Evolutionary conservation across 1,140 invertebrate species (phyloP), one percentile per base, ranked within the genome.

Genomic region (Holcopasites calliopsidis): DNA sequence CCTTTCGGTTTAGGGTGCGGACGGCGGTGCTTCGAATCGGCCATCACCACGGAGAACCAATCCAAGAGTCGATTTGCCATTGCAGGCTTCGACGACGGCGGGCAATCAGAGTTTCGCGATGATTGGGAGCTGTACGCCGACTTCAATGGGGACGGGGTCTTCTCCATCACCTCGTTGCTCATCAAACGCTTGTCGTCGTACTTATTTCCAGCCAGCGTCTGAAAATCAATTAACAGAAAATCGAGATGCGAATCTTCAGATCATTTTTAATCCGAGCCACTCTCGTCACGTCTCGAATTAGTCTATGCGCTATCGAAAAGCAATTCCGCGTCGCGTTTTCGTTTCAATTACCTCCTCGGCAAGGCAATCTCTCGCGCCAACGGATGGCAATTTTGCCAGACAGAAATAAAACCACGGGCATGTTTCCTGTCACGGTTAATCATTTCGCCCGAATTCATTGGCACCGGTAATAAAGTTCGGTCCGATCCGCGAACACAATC

Each of bases 21-120:
- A 72, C 92, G 90, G 58, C 92, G 90, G 68, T 93, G 90, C 84
- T 93, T 93, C 64, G 92, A 92, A 85, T 97, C 96, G 42, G 95
- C 94, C 96, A 97, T 97, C 50, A 98, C 95, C 61, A 98, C 96
- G 3, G 96, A 96, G 90, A 98, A 98, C 97, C 97, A 98, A 92
- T 98, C 97, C n/a, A 98, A 91, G 65, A 98, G 92, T 4, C 97
- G 94, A 92, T 97, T 95, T 10, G 97, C 97, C 95, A 98, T 97
- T 23, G 95, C 94, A 78, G 97, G 95, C 75, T 97, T 92, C 55
- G 96, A 95, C 66, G 94, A 92, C 33, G 93, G 91, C 61, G 93
- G 92, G 85, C 95, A 96, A 77, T 94, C 94, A 11, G 54, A 73
- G 60, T 88, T 88, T 62, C 84, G 82, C 40, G 87, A 76, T 47